phyloP scores from a whole-genome alignment of 2,888 invertebrate species.

The Imbricaverruca yamaguchii region DNA sequence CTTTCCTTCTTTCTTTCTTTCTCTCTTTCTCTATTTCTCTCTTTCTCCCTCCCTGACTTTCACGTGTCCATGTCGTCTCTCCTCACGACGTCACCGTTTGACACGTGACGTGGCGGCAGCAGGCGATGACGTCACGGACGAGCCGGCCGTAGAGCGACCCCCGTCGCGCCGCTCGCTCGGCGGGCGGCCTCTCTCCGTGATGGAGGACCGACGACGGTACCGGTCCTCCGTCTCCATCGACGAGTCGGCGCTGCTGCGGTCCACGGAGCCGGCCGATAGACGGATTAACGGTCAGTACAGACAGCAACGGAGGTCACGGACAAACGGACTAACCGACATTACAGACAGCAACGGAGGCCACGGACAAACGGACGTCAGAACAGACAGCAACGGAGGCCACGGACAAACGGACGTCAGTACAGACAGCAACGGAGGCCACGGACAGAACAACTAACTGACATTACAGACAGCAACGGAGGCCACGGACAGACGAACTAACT shows the following conservation, averaged over 20 bases:
- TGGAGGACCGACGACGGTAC: conserved; percentile 11
- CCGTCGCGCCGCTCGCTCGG: neutral
- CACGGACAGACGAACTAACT: neutral
- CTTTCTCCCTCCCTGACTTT: too few relatives aligned
- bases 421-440: too few relatives aligned
- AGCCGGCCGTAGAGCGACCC: neutral
- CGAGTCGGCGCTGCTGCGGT: conserved; percentile 6
- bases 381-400: too few relatives aligned
- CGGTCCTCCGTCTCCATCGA: conserved; percentile 19
- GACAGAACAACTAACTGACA: too few relatives aligned
- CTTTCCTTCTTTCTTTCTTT: too few relatives aligned
- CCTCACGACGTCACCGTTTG: too few relatives aligned
- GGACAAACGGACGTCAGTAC: neutral
- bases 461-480: neutral
- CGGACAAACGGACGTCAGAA: too few relatives aligned
- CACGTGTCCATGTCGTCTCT: too few relatives aligned
- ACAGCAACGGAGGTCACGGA: too few relatives aligned
- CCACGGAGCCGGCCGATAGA: neutral
- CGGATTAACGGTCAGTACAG: neutral
- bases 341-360: too few relatives aligned
- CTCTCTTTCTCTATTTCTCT: too few relatives aligned
- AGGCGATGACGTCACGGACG: neutral
- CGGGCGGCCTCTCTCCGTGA: conserved; percentile 7
- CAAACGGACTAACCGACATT: neutral
- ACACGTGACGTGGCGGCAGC: too few relatives aligned